Evolutionary conservation across 2,888 invertebrate genomes (phyloP), one percentile per base, ranked within the genome.

Genomic region (Beris chalybata): DNA sequence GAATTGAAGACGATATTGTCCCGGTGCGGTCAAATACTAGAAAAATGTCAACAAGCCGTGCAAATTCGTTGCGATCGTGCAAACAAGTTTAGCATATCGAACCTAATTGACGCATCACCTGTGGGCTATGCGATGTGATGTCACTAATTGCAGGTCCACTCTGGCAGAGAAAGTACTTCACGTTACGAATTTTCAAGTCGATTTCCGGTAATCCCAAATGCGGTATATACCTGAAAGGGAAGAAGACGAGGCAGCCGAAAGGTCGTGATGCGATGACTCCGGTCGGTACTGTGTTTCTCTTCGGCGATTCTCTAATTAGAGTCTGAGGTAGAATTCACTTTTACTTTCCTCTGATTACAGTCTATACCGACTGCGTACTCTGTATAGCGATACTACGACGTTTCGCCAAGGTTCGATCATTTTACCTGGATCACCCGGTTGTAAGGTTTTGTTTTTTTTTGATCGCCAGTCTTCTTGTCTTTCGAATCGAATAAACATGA

Each of bases 61-160:
- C 6, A 56, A 56, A 56, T 5, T 9, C 13, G 11, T 31, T 15
- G 11, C 4, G 32, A 52, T 61, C 61, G 61, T 61, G 61, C 61
- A n/a, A 52, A 52, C 47, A 38, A 61, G 32, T 61, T 61, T 61
- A 61, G 61, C 61, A 38, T 9, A 52, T 11, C 12, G 15, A n/a
- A n/a, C 61, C 52, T 61, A 61, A 61, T 61, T 61, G 61, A 50
- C n/a, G 61, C 43, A 52, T 61, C 61, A 61, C 61, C 59, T 45
- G 45, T 15, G 50, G 45, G 47, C 13, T 29, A 50, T 43, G 38
- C 43, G 15, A 52, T 61, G 45, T 32, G 59, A 48, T 30, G 47
- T 52, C 52, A 52, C 52, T 52, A 52, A 61, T 61, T 61, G 38
- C 50, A 50, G 38, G 52, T 61, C 11, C 50, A 47, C 52, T 50